Evolutionary conservation across 2,888 invertebrate species (phyloP).

Genomic region (Noctua fimbriata): DNA sequence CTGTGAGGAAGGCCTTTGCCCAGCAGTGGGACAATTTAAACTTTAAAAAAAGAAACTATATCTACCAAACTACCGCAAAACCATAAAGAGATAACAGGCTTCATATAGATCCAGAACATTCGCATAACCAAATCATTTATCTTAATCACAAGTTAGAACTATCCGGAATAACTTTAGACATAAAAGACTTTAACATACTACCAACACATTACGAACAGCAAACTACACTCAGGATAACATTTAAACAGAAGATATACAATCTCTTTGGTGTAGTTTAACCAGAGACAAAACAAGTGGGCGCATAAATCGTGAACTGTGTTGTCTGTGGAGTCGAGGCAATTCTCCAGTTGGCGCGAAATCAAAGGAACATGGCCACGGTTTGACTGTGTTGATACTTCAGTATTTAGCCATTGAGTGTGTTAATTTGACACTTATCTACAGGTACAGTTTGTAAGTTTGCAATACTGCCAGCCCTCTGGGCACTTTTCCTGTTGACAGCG

Average conservation of each 20-base stretch:
- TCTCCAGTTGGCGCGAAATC: constrained; percentile 66
- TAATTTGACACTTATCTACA: not conserved
- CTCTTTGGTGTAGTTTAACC: constrained; percentile 70
- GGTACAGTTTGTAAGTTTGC: too few species aligned
- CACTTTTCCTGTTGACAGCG: too few species aligned
- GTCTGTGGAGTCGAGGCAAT: constrained; percentile 60
- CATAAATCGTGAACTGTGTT: constrained; percentile 65
- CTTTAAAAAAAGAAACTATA: too few species aligned
- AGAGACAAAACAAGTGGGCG: constrained; percentile 68
- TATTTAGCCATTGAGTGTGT: constrained; percentile 15
- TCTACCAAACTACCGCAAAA: not conserved
- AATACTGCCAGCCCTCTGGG: too few species aligned
- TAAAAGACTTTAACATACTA: constrained; percentile 55
- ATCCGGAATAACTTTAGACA: constrained; percentile 54
- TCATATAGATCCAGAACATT: not conserved
- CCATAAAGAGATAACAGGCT: not conserved
- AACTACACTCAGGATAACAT: constrained; percentile 68
- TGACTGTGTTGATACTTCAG: constrained; percentile 29
- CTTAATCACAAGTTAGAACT: constrained; percentile 53
- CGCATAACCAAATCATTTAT: constrained; percentile 29
- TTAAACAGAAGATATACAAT: constrained; percentile 65
- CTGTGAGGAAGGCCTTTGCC: not conserved
- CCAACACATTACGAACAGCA: constrained; percentile 64
- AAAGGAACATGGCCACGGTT: constrained; percentile 57
- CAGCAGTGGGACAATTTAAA: not conserved